phyloP scores from a whole-genome alignment of 1,140 invertebrate species.

The Drosophila chauvacae region DNA sequence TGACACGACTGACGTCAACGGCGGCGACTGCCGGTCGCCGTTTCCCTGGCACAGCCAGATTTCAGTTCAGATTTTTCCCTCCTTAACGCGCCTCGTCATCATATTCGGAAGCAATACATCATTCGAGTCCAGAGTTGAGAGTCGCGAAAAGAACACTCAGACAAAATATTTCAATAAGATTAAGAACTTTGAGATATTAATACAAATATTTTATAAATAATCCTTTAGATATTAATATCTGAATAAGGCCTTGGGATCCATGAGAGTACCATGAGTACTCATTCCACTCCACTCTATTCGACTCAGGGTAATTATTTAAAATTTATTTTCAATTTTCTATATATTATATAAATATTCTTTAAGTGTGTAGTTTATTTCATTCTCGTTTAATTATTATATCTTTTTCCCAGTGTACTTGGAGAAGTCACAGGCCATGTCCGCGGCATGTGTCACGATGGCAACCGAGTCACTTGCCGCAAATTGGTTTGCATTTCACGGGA shows the following conservation, averaged over 20 bases:
- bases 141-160: constrained; percentile 16
- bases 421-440: constrained; percentile 39
- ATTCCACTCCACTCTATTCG: not conserved
- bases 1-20: constrained; percentile 73
- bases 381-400: not conserved
- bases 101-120: constrained; percentile 83
- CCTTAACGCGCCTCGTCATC: constrained; percentile 79
- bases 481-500: constrained; percentile 73
- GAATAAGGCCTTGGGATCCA: no score
- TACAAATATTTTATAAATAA: not conserved
- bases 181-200: not conserved
- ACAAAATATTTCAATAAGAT: not conserved
- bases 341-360: not conserved
- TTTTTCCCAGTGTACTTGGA: constrained; percentile 12
- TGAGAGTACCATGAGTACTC: not conserved
- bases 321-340: not conserved
- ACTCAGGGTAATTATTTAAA: not conserved
- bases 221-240: not conserved
- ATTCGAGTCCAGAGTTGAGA: constrained; percentile 50
- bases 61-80: constrained; percentile 53
- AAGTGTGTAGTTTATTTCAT: not conserved
- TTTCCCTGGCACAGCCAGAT: constrained; percentile 35
- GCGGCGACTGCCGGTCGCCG: constrained; percentile 47
- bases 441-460: constrained; percentile 75
- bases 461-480: constrained; percentile 79